These are phyloP conservation scores for Anguilla megastoma DNA, from an alignment of 2,797 vertebrate species.

Conservation along the genomic window DNA sequence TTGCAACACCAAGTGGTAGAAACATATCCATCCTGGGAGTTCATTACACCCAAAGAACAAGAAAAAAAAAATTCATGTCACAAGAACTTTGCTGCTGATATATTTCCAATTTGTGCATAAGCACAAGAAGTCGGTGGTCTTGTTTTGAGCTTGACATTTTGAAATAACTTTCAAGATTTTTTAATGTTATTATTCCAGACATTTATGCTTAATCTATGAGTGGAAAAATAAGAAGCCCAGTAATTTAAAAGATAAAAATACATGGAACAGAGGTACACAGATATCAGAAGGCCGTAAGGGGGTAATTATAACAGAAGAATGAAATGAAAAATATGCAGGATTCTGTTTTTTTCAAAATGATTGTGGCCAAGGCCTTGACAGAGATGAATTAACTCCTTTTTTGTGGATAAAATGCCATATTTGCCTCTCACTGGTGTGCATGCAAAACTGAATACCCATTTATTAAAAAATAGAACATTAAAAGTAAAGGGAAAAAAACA, in stretches of 20 bases:
- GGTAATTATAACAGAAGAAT: slow-evolving; percentile 27
- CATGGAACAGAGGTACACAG: not conserved
- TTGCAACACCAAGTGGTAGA: not conserved
- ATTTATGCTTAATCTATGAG: not conserved
- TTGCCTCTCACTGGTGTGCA: slow-evolving; percentile 21
- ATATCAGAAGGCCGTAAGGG: not conserved
- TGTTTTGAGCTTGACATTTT: not conserved
- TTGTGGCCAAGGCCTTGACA: not conserved
- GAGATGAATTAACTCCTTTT: not conserved
- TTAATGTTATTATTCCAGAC: not conserved
- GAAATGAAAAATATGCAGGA: slow-evolving; percentile 18
- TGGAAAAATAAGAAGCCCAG: not conserved
- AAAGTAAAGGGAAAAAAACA: too few species aligned
- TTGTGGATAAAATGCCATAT: not conserved
- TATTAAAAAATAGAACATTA: too few species aligned
- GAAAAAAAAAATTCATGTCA: not conserved
- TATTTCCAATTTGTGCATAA: not conserved
- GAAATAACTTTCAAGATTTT: not conserved
- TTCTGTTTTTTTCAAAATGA: not conserved
- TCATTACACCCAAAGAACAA: not conserved
- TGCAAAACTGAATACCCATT: not conserved
- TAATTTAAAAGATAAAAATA: slow-evolving; percentile 1
- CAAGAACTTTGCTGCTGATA: not conserved
- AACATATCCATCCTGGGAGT: not conserved
- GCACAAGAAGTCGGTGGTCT: not conserved